Conservation (phyloP, 2,797 vertebrate genomes). For the Gobionotothen gibberifrons region DNA sequence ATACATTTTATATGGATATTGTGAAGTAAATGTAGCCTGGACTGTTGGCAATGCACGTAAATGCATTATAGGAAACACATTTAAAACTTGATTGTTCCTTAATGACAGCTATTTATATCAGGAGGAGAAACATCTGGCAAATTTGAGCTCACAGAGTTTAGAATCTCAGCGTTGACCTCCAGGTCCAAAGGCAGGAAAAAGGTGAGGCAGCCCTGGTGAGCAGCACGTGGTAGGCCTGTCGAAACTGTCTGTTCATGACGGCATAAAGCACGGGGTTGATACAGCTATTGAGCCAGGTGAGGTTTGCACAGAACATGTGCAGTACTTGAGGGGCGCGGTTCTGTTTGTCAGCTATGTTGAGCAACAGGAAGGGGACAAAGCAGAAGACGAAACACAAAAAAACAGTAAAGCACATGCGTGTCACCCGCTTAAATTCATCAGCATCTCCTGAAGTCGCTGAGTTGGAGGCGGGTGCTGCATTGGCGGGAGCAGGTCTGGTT, state of each 20-base stretch:
- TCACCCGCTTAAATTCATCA: constrained; percentile 87
- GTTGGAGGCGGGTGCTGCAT: constrained; percentile 26
- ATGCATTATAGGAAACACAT: neutral
- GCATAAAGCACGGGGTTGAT: constrained; percentile 92
- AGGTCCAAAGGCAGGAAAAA: constrained; percentile 55
- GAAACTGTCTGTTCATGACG: constrained; percentile 91
- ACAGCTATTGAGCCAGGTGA: constrained; percentile 93
- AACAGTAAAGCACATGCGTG: constrained; percentile 90
- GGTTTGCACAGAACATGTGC: constrained; percentile 90
- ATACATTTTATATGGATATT: neutral
- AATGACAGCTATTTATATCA: neutral
- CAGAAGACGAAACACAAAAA: constrained; percentile 89
- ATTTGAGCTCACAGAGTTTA: neutral
- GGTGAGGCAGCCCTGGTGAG: constrained; percentile 72
- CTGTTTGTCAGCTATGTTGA: constrained; percentile 86
- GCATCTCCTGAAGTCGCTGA: constrained; percentile 76
- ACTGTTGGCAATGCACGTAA: constrained; percentile 10
- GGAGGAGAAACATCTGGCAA: neutral
- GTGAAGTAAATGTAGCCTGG: neutral
- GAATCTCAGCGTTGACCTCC: neutral
- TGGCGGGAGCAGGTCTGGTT: neutral
- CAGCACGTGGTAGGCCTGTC: constrained; percentile 84
- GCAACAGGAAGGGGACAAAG: constrained; percentile 88
- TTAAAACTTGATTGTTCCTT: neutral
- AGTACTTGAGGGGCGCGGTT: constrained; percentile 82